A percentile compares a stretch with the other conserved stretches of the same genome.
Conservation (phyloP, 2,797 vertebrate species). For the Acrossocheilus wenchowensis region DNA sequence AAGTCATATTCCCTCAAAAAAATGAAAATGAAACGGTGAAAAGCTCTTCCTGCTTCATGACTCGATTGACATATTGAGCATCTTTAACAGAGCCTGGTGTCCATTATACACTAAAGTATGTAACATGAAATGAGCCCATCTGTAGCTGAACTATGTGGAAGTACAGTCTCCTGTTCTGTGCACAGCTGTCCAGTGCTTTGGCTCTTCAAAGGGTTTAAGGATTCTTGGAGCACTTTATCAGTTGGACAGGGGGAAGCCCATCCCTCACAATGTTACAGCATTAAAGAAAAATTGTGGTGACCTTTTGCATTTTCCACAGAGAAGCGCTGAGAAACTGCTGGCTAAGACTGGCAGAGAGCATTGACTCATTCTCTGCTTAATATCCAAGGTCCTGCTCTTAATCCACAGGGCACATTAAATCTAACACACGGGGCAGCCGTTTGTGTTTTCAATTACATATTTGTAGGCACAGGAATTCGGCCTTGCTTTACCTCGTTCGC, state of each 20-base stretch:
- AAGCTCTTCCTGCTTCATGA: conserved; percentile 24
- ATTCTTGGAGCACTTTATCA: conserved; percentile 80
- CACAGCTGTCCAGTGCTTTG: conserved; percentile 66
- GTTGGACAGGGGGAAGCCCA: conserved; percentile 76
- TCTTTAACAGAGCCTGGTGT: conserved; percentile 45
- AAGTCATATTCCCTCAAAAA: conserved; percentile 12
- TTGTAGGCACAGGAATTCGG: conserved; percentile 64
- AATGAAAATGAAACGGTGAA: conserved; percentile 13
- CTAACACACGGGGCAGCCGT: conserved; percentile 72
- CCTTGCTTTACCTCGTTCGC: conserved; percentile 16
- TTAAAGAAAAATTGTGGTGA: conserved; percentile 77
- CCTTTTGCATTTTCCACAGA: conserved; percentile 73
- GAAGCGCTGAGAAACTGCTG: conserved; percentile 73
- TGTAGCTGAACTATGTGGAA: conserved; percentile 67
- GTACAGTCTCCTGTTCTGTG: conserved; percentile 72
- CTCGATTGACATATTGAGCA: conserved; percentile 55
- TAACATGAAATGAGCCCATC: conserved; percentile 54
- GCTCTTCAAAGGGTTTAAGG: conserved; percentile 78
- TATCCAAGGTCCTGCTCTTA: conserved; percentile 76
- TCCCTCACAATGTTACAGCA: conserved; percentile 74
- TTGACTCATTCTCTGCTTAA: conserved; percentile 79
- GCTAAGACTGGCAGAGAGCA: conserved; percentile 67
- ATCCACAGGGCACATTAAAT: conserved; percentile 80
- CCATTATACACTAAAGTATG: conserved; percentile 50
- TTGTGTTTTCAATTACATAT: conserved; percentile 81